Evolutionary conservation across 2,797 vertebrate genomes (phyloP), one percentile per base, ranked within the genome.

Genomic region (Phaenicophaeus curvirostris): DNA sequence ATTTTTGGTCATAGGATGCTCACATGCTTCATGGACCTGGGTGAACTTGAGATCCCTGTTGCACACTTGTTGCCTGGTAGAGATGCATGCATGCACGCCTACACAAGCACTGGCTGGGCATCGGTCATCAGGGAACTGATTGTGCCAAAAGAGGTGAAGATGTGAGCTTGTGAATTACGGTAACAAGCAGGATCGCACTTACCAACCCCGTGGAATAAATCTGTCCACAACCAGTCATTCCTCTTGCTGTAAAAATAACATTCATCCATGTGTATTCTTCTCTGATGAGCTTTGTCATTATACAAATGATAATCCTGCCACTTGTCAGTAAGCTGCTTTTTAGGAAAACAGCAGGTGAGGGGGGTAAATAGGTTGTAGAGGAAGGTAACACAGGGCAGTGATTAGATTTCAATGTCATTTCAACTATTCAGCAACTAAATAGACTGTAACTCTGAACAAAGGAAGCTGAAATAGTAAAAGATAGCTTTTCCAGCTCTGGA

Each of bases 1-100:
- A 90, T 95, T 96, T 96, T 63, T 88, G 89, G 94, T 96, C 96
- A 96, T 89, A 95, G 96, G 93, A 93, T 94, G 92, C 81, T 96
- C 94, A 96, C 92, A 82, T 96, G 94, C 86, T 74, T 69, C 75
- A 48, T 6, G 4, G 74, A 67, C 23, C 31, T 79, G 81, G 41
- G 71, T 13, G 41, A 94, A 48, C 27, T 48, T 3, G 61, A 83
- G 79, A 82, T 48, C 87, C 35, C 58, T n/a, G 0, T 89, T 83
- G 94, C 91, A 90, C 85, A 51, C 75, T 89, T 62, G 30, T 23
- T 62, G 65, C 61, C 79, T 8, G 31, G 53, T 19, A 76, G 5
- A 12, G 35, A 3, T 3, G 7, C 39, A 35, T 0, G 2, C n/a
- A 28, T 7, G 2, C 17, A 20, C 2, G 24, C 14, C 6, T 13